phyloP scores from a whole-genome alignment of 1,140 invertebrate species.

The Trinorchestia longiramus region DNA sequence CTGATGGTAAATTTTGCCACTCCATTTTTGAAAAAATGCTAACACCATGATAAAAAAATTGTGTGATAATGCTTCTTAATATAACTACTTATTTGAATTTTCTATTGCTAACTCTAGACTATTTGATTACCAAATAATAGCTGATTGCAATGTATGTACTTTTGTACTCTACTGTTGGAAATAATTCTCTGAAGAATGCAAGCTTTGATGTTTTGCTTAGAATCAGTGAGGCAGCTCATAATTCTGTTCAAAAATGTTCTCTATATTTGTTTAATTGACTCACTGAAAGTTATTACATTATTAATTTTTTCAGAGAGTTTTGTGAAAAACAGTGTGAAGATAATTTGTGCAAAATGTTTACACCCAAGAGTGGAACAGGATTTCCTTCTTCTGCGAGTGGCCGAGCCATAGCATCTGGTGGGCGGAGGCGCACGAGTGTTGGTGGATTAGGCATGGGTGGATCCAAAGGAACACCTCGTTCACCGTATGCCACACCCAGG shows the following conservation, averaged over 20 bases:
- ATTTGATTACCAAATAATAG: too few relatives aligned
- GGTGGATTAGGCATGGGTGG: slow-evolving; percentile 2
- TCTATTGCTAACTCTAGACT: too few relatives aligned
- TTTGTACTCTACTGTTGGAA: too few relatives aligned
- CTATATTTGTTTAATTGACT: not conserved
- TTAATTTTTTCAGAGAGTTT: not conserved
- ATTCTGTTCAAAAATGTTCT: not conserved
- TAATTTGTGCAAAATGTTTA: not conserved
- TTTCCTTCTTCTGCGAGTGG: slow-evolving; percentile 45
- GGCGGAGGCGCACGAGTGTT: slow-evolving; percentile 5
- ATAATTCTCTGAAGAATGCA: too few relatives aligned
- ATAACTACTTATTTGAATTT: too few relatives aligned
- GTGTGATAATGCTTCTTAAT: too few relatives aligned
- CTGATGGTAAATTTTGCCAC: too few relatives aligned
- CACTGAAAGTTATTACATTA: not conserved
- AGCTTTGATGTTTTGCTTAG: too few relatives aligned
- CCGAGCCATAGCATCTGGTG: not conserved
- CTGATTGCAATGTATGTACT: too few relatives aligned
- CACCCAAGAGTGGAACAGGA: slow-evolving; percentile 15
- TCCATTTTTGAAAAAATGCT: too few relatives aligned
- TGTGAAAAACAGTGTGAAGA: not conserved
- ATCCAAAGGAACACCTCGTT: not conserved
- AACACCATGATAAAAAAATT: too few relatives aligned
- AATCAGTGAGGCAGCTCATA: too few relatives aligned
- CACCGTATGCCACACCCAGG: slow-evolving; percentile 17